Base-by-base conservation (phyloP, 1,140 invertebrate genomes). In the Oncopodura yosiiana region DNA sequence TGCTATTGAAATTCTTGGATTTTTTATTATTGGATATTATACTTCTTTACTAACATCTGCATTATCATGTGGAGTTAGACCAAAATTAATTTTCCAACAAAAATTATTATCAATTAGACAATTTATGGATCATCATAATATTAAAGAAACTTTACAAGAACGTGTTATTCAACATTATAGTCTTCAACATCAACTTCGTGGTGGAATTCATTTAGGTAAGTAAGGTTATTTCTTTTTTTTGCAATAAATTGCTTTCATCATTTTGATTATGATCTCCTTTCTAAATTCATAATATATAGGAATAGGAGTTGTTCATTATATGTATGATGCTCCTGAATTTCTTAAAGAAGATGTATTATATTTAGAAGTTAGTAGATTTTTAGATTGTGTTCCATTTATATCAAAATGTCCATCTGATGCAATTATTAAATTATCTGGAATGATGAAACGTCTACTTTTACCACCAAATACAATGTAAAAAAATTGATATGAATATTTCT, bases 321-420 rank as follows among this genome's bases (percentile, higher is more conserved):
- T 64, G 55, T 61, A 44, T 27, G 62, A 64, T 39, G 37, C 55
- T 30, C 62, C 62, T 12, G 32, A 41, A 5, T 61, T 58, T 45
- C 29, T 64, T 3, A 42, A 56, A 41, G 41, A 58, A 3, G 62
- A 64, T 43, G 34, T 34, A 32, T 27, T 64, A 3, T 53, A 41
- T 12, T 34, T 43, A 16, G 58, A 60, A 24, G 42, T 45, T 2
- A 23, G 46, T 1, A 39, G 39, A 9, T 36, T 49, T 12, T 43
- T 64, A 6, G 58, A 64, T 18, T 55, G 62, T 23, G 45, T 64
- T 11, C 58, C 58, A 16, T 14, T 64, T 19, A n/a, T n/a, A n/a
- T n/a, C n/a, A n/a, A n/a, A n/a, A n/a, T n/a, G n/a, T n/a, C n/a
- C n/a, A n/a, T n/a, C n/a, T n/a, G n/a, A n/a, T n/a, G n/a, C n/a